These are phyloP conservation scores for Emmelina monodactyla DNA, from an alignment of 2,888 invertebrate species.

Conservation along the genomic window DNA sequence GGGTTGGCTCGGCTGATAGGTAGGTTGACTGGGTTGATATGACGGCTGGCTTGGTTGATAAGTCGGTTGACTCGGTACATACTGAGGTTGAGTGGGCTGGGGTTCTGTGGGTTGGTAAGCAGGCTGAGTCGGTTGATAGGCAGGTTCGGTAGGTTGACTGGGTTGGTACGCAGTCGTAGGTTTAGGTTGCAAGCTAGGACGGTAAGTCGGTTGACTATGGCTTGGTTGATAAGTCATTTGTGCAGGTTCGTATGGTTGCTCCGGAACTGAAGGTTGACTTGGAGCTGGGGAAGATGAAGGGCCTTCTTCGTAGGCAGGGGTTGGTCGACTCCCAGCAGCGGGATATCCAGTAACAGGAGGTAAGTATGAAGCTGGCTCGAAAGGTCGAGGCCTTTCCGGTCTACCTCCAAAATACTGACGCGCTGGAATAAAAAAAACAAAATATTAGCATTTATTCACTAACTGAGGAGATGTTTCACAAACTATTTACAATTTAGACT, in stretches of 20 bases:
- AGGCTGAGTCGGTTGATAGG: conserved; percentile 20
- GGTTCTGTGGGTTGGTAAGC: conserved; percentile 19
- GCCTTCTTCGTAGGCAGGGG: conserved; percentile 47
- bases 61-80: conserved; percentile 24
- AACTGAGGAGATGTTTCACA: background rate
- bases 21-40: conserved; percentile 18
- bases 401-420: conserved; percentile 72
- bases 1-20: conserved; percentile 20
- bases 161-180: conserved; percentile 26
- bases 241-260: conserved; percentile 20
- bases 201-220: conserved; percentile 27
- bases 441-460: conserved; percentile 3
- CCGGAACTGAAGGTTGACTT: conserved; percentile 22
- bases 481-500: background rate
- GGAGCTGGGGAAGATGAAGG: conserved; percentile 27
- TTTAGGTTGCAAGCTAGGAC: conserved; percentile 26
- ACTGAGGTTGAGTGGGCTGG: conserved; percentile 21
- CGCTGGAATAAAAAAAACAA: conserved; percentile 49
- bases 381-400: conserved; percentile 75
- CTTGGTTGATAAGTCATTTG: conserved; percentile 21
- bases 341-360: conserved; percentile 48
- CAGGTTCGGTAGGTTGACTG: conserved; percentile 24
- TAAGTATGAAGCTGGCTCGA: conserved; percentile 59
- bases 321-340: conserved; percentile 43
- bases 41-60: conserved; percentile 22